Evolutionary conservation across 2,113 vertebrate species (phyloP).

Genomic region (Tauraco erythrolophus): DNA sequence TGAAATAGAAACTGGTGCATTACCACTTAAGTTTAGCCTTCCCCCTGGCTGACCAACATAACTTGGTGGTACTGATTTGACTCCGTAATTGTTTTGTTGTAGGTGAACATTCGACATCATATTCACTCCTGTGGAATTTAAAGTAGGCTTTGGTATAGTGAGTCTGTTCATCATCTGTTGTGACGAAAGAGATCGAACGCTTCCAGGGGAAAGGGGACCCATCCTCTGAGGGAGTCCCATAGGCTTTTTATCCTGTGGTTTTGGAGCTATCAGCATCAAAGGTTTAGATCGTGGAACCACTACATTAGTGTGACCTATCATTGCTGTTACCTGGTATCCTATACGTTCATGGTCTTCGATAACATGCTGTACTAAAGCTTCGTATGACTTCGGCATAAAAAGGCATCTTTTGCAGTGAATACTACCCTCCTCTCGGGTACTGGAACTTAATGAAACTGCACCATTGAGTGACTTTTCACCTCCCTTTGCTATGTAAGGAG

Average conservation of each 20-base stretch:
- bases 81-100: slow-evolving; percentile 86
- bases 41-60: slow-evolving; percentile 85
- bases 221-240: slow-evolving; percentile 90
- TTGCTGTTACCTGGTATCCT: slow-evolving; percentile 97
- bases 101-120: slow-evolving; percentile 90
- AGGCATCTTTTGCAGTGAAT: slow-evolving; percentile 98
- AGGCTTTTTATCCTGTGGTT: slow-evolving; percentile 89
- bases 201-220: slow-evolving; percentile 84
- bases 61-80: slow-evolving; percentile 84
- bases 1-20: slow-evolving; percentile 85
- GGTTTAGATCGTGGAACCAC: slow-evolving; percentile 94
- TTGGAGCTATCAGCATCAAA: slow-evolving; percentile 90
- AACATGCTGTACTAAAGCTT: slow-evolving; percentile 96
- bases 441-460: slow-evolving; percentile 78
- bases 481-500: slow-evolving; percentile 93
- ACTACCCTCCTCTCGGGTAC: slow-evolving; percentile 84
- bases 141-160: slow-evolving; percentile 89
- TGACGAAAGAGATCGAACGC: slow-evolving; percentile 84
- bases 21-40: slow-evolving; percentile 86
- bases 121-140: slow-evolving; percentile 84
- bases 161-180: slow-evolving; percentile 91
- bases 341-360: slow-evolving; percentile 98
- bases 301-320: slow-evolving; percentile 98
- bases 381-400: slow-evolving; percentile 96
- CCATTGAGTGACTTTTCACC: slow-evolving; percentile 92